Evolutionary conservation across 53 echinoderm and acorn worm genomes (phyloP), one percentile per base, ranked within the genome.

Genomic region (Patiria pectinifera): DNA sequence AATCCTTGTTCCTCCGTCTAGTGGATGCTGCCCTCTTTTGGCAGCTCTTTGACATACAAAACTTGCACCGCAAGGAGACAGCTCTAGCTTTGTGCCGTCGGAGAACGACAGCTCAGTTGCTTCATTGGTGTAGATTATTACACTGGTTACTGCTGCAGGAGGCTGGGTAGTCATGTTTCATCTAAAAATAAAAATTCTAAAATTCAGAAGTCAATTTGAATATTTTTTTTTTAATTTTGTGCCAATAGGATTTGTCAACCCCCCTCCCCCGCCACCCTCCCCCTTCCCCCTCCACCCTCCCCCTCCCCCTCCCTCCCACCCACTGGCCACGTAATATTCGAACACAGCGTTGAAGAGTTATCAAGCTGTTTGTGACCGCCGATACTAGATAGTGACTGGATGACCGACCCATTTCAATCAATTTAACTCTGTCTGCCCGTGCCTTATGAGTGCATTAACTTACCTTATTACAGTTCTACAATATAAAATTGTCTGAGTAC

Each of bases 21-120:
- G 72, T 3, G 87, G 60, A 48, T 86, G 89, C 44, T 89, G 92
- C 15, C 69, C 82, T 74, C 59, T 82, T 4, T 53, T 47, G 48
- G 82, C 2, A 1, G 91, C 83, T 70, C 66, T 63, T 69, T 43
- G 76, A 25, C 92, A 95, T 13, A 94, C 85, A 81, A 96, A 96
- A 71, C 87, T 87, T 24, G 96, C 92, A 7, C 96, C 96, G 89
- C 96, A 96, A 0, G 96, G 95, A 44, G 96, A 96, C 11, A 96
- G 91, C 61, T 95, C 94, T 0, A 96, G 74, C 70, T 83, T 63
- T 11, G 92, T 86, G 18, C 96, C 95, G 75, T 96, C 96, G 12
- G 91, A 24, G 45, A 92, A 96, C 23, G 79, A 63, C 78, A 95
- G 60, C 87, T 93, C 91, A 15, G 86, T 93, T n/a, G 95, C 93